Evolutionary conservation across 2,888 invertebrate genomes (phyloP).

Genomic region (Amblyteles armatorius): DNA sequence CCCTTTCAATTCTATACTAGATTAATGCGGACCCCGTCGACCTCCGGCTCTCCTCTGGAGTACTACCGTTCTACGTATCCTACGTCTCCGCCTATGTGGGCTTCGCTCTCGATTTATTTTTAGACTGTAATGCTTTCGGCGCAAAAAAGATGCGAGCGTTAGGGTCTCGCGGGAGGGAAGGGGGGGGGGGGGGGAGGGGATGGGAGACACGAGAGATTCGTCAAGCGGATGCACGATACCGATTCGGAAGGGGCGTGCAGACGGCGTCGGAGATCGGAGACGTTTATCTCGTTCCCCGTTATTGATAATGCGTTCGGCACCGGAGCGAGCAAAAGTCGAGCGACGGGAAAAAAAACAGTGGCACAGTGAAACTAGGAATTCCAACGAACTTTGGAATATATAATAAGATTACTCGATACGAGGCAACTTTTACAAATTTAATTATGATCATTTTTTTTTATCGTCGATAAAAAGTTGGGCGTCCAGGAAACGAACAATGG

Average conservation of each 20-base stretch:
- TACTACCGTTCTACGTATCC: neutral
- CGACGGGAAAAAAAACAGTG: constrained; percentile 17
- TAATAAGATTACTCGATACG: neutral
- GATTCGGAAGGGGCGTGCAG: constrained; percentile 67
- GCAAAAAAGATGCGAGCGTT: constrained; percentile 26
- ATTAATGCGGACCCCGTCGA: constrained; percentile 48
- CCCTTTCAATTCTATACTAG: constrained; percentile 60
- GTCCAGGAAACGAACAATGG: too few species aligned
- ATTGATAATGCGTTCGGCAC: constrained; percentile 44
- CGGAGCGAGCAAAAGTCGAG: neutral
- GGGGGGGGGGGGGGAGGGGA: neutral
- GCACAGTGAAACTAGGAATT: constrained; percentile 5
- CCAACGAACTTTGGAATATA: constrained; percentile 5
- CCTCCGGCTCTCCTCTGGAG: constrained; percentile 32
- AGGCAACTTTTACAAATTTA: neutral
- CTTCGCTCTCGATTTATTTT: constrained; percentile 32
- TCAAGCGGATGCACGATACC: constrained; percentile 61
- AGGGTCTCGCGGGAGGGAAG: neutral
- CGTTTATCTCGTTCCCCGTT: constrained; percentile 58
- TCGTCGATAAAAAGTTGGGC: neutral
- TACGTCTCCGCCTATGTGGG: neutral
- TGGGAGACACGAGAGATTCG: constrained; percentile 45
- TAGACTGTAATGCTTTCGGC: constrained; percentile 39
- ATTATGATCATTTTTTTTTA: neutral
- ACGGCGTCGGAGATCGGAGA: constrained; percentile 32